These are phyloP conservation scores for Falco berigora DNA, from an alignment of 2,797 vertebrate genomes.

Conservation along the genomic window DNA sequence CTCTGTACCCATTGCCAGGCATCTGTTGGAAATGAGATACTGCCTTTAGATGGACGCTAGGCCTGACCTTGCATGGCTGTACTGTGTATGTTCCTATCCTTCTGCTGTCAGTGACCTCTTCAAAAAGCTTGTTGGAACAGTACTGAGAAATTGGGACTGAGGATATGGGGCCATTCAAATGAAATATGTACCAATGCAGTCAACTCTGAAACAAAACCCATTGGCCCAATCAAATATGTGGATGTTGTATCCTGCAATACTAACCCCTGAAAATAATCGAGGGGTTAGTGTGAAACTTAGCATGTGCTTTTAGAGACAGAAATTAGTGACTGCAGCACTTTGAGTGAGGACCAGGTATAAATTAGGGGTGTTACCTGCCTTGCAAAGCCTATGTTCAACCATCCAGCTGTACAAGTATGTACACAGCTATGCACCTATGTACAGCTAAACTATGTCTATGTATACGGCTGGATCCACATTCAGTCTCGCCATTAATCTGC, in stretches of 20 bases:
- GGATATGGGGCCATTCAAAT: not conserved
- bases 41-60: not conserved
- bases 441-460: fast-evolving
- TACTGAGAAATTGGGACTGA: not conserved
- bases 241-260: not conserved
- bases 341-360: not conserved
- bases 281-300: not conserved
- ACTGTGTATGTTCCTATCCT: not conserved
- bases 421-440: not conserved
- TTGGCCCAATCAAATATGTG: not conserved
- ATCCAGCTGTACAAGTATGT: not conserved
- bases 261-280: not conserved
- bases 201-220: not conserved
- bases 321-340: not conserved
- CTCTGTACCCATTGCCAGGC: not conserved
- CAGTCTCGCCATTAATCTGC: not conserved
- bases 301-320: not conserved
- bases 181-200: not conserved
- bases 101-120: not conserved
- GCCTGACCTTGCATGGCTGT: not conserved
- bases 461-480: not conserved
- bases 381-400: not conserved
- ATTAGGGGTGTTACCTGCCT: not conserved
- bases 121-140: not conserved
- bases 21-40: not conserved